Percentiles rank a stretch among this genome's conserved stretches.
These are phyloP conservation scores for Aphelocoma coerulescens DNA, from an alignment of 2,113 vertebrate genomes.

Conservation along the genomic window DNA sequence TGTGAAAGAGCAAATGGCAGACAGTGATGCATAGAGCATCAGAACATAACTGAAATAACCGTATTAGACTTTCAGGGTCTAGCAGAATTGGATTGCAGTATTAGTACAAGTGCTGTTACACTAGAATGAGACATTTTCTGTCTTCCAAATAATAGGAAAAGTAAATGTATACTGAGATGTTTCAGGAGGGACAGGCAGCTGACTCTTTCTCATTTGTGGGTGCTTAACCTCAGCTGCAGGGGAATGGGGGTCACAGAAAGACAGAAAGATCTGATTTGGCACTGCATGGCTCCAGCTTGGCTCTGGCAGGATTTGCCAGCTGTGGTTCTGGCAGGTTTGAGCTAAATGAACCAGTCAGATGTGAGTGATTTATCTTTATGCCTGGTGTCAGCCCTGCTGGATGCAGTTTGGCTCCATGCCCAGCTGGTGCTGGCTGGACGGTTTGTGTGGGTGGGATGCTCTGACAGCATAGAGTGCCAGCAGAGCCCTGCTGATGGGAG, in stretches of 20 bases:
- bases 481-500: neutral
- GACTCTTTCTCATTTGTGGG: neutral
- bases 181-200: neutral
- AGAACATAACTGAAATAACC: neutral
- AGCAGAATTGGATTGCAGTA: neutral
- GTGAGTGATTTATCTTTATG: neutral
- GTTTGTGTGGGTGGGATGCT: neutral
- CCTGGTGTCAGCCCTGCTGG: neutral
- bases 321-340: neutral
- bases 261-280: neutral
- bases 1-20: neutral
- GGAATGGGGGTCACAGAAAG: neutral
- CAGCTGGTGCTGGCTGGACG: neutral
- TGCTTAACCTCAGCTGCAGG: neutral
- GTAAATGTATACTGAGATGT: neutral
- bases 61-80: neutral
- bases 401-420: neutral
- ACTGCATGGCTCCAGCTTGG: neutral
- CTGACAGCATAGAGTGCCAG: neutral
- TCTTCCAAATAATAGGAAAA: neutral
- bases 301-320: neutral
- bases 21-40: neutral
- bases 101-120: neutral
- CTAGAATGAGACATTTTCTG: neutral
- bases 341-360: neutral